A percentile compares a stretch with the other conserved stretches of the same genome.
Evolutionary conservation across 2,797 vertebrate species (phyloP).

Genomic region (Sebastes reedi): DNA sequence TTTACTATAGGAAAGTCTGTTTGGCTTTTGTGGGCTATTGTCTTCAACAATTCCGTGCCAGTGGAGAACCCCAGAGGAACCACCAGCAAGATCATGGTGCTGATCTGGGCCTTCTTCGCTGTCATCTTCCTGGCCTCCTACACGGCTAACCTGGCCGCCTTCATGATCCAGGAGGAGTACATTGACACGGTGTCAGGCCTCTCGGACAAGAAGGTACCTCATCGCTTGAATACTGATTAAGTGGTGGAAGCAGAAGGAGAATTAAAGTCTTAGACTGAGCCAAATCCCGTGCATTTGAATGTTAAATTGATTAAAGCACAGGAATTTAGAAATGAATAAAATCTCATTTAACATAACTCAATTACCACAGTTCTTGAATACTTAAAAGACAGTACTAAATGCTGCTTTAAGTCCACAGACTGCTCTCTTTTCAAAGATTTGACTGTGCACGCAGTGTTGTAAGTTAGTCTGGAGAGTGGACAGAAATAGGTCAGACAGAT

Average conservation of each 20-base stretch:
- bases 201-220: conserved; percentile 92
- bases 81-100: conserved; percentile 97
- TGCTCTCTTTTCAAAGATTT: conserved; percentile 54
- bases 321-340: conserved; percentile 65
- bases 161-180: conserved; percentile 98
- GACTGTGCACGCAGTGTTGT: conserved; percentile 53
- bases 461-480: conserved; percentile 70
- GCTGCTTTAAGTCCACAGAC: conserved; percentile 46
- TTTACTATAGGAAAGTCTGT: conserved; percentile 97
- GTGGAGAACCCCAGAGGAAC: conserved; percentile 96
- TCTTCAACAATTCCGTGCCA: conserved; percentile 97
- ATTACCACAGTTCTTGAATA: conserved; percentile 57
- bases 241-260: conserved; percentile 40
- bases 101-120: conserved; percentile 97
- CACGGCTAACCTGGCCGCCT: conserved; percentile 95
- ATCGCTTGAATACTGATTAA: conserved; percentile 64
- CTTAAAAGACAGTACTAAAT: conserved; percentile 53
- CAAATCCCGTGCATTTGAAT: conserved; percentile 65
- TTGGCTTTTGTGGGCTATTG: conserved; percentile 97
- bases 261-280: conserved; percentile 65
- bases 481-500: conserved; percentile 80
- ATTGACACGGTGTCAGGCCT: conserved; percentile 96
- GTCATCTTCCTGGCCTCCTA: conserved; percentile 98
- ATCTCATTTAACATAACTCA: conserved; percentile 57
- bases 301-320: conserved; percentile 68